Conservation (phyloP, 2,113 vertebrate species). For the Ammodytes dubius region DNA sequence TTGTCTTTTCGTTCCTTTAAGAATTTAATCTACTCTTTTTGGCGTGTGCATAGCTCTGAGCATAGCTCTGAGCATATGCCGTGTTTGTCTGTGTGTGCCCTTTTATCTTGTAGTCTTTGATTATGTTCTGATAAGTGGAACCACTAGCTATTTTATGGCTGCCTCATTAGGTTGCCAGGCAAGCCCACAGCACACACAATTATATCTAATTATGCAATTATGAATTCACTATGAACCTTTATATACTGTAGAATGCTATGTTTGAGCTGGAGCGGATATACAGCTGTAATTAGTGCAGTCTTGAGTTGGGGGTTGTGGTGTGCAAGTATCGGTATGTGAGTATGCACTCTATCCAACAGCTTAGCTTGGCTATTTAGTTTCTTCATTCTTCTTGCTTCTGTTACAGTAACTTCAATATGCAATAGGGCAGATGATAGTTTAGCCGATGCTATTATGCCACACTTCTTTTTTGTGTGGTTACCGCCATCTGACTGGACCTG, state of each 20-base stretch:
- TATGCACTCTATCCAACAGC: not conserved
- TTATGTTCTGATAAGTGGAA: slow-evolving; percentile 75
- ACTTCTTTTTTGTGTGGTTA: not conserved
- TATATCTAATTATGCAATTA: slow-evolving; percentile 78
- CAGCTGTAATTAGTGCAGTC: slow-evolving; percentile 53
- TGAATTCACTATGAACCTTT: slow-evolving; percentile 64
- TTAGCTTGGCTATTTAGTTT: not conserved
- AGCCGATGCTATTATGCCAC: not conserved
- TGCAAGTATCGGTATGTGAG: not conserved
- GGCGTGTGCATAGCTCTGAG: slow-evolving; percentile 29
- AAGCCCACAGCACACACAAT: slow-evolving; percentile 72
- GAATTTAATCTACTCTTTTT: slow-evolving; percentile 28
- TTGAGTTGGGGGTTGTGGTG: slow-evolving; percentile 26
- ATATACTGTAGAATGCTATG: slow-evolving; percentile 55
- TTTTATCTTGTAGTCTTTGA: slow-evolving; percentile 75
- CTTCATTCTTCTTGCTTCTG: not conserved
- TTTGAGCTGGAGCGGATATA: slow-evolving; percentile 35
- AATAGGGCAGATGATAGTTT: not conserved
- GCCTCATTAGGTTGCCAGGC: slow-evolving; percentile 74
- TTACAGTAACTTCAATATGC: not conserved
- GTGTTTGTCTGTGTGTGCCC: slow-evolving; percentile 58
- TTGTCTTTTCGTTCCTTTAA: slow-evolving; percentile 37
- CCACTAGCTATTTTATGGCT: slow-evolving; percentile 63
- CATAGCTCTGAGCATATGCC: slow-evolving; percentile 37
- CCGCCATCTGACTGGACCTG: not conserved